Evolutionary conservation across 2,113 vertebrate genomes (phyloP), one percentile per base, ranked within the genome.

Genomic region (Cromileptes altivelis): DNA sequence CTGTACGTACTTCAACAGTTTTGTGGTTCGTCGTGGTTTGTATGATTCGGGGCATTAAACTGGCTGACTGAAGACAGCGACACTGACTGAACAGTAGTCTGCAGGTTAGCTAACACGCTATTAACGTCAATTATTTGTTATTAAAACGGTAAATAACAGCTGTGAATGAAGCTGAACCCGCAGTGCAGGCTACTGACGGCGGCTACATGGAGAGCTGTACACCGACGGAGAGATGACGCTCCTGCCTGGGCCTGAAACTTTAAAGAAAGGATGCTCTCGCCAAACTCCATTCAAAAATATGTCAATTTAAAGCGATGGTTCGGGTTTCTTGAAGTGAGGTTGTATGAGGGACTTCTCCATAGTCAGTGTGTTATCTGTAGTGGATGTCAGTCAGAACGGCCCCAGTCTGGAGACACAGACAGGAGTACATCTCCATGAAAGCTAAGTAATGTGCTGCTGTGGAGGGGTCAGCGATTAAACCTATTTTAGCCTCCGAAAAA

Each of bases 1-100:
- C 30, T 14, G 0, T 1, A 2, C 2, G 11, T 21, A 47, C 1
- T 17, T 9, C 0, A 14, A 15, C 1, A 11, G 1, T 17, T 11
- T 7, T 21, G 49, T 23, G 0, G 21, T 1, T 2, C 0, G 0
- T 19, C 14, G 69, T 60, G 0, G 7, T 82, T 70, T 37, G 47
- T 27, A 13, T 13, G 2, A n/a, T 62, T 33, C 19, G 23, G 2
- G 33, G 1, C 0, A 8, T 11, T 33, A 56, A 53, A 17, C 3
- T 8, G 3, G 1, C 7, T 4, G 10, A 64, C 2, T 70, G 25
- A 56, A 0, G 3, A 4, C 2, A 60, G 1, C 53, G 19, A 23
- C 17, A 3, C 40, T 9, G 6, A 30, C 33, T 37, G 6, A 15
- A 27, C 49, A 1, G 4, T 11, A 47, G 67, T 47, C 60, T 52